Conservation (phyloP, 2,113 vertebrate genomes). For the Strigops habroptila region DNA sequence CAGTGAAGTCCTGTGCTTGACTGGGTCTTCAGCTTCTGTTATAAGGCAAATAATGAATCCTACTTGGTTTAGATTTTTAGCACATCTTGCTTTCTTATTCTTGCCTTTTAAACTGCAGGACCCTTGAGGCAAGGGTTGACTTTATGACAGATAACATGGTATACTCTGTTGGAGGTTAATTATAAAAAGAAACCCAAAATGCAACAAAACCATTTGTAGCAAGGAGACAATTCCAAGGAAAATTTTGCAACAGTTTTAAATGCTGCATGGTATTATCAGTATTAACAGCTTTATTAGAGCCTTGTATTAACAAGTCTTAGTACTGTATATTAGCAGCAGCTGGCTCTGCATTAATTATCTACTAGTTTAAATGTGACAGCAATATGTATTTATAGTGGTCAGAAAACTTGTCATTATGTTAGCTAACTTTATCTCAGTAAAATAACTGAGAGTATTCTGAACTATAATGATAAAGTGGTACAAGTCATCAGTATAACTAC, state of each 20-base stretch:
- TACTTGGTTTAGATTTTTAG: neutral
- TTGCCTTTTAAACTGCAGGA: neutral
- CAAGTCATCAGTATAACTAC: neutral
- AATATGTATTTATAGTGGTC: slow-evolving; percentile 42
- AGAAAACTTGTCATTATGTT: slow-evolving; percentile 45
- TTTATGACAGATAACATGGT: slow-evolving; percentile 2
- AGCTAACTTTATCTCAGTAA: slow-evolving; percentile 24
- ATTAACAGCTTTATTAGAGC: slow-evolving; percentile 53
- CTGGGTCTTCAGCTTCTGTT: neutral
- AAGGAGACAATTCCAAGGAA: neutral
- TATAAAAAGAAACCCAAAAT: neutral
- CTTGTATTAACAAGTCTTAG: slow-evolving; percentile 51
- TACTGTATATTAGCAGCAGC: slow-evolving; percentile 35
- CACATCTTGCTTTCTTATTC: neutral
- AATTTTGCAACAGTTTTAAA: neutral
- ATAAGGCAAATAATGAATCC: neutral
- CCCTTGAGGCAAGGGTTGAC: neutral
- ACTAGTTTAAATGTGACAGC: slow-evolving; percentile 38
- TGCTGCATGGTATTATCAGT: neutral
- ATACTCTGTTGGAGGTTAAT: neutral
- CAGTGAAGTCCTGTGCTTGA: neutral
- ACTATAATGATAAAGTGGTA: neutral
- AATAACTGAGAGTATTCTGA: neutral
- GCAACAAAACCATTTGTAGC: neutral
- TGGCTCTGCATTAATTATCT: slow-evolving; percentile 65